Base-by-base conservation (phyloP, 23 tunicate genomes). In the Diplosoma virens region DNA sequence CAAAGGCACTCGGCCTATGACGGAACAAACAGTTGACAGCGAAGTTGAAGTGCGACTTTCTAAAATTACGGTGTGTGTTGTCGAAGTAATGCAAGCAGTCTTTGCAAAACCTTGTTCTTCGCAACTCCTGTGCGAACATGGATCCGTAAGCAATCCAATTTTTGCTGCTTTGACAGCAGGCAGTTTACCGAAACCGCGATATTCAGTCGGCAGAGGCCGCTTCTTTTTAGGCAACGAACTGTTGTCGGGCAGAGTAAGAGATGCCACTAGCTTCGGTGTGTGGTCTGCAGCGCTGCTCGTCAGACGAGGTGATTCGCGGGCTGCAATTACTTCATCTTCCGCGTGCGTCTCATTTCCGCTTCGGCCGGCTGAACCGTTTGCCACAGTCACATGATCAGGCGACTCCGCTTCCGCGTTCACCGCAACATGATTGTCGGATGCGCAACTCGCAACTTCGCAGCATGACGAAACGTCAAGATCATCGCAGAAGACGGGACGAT, bases 181-280 rank as follows among this genome's bases (percentile, higher is more conserved):
- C 50, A 41, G 9, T 56, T 14, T 56, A 5, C 20, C 22, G 11
- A 61, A 34, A 16, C 58, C 76, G 1, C 82, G 50, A 71, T 70
- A 89, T 55, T 89, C 96, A 63, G 63, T 77, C 22, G 96, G 96
- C n/a, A 89, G 37, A 47, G 96, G 96, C 23, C 96, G 84, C 71
- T 89, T 89, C 58, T 89, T 89, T 31, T 78, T 86, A 33, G 96
- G 96, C 25, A 89, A 71, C 0, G 96, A 84, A 56, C 86, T 80
- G 7, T 76, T 47, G 7, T 67, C 65, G 30, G 20, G 22, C 30
- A 23, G 55, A 37, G 69, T 22, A 28, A 35, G 5, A n/a, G n/a
- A n/a, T n/a, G n/a, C n/a, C n/a, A n/a, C n/a, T n/a, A n/a, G n/a
- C n/a, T n/a, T n/a, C n/a, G n/a, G n/a, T n/a, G n/a, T n/a, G n/a